Conservation (phyloP, 1,140 invertebrate genomes). For the Drosophila repletoides region DNA sequence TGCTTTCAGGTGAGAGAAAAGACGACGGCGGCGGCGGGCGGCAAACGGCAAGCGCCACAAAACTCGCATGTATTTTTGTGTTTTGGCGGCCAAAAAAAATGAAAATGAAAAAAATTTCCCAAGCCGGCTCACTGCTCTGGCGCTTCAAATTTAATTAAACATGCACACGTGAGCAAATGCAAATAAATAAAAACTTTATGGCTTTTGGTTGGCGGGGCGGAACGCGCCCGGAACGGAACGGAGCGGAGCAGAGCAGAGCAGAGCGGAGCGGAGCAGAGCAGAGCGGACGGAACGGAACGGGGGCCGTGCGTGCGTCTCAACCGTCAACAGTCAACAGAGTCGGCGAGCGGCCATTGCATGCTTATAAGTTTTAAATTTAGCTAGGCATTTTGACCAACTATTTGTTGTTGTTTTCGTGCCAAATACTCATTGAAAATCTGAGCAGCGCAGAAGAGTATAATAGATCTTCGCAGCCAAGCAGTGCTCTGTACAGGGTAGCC, state of each 20-base stretch:
- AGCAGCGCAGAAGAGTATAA: no score
- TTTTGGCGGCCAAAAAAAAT: constrained; percentile 31
- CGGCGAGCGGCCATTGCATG: constrained; percentile 42
- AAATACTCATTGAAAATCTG: no score
- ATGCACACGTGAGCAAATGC: constrained; percentile 79
- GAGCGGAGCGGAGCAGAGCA: neutral
- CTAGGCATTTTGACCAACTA: constrained; percentile 30
- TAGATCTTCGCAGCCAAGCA: no score
- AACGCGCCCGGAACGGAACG: constrained; percentile 38
- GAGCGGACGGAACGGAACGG: no score
- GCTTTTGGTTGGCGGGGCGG: no score
- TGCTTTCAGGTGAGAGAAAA: neutral
- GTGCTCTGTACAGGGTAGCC: no score
- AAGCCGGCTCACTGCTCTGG: constrained; percentile 63
- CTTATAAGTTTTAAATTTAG: constrained; percentile 78
- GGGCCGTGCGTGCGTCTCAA: constrained; percentile 65
- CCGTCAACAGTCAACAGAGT: constrained; percentile 45
- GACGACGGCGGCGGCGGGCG: neutral
- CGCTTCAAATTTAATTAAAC: constrained; percentile 81
- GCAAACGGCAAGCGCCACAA: constrained; percentile 21
- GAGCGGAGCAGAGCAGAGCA: neutral
- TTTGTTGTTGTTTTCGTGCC: constrained; percentile 20
- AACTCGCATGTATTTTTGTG: constrained; percentile 51
- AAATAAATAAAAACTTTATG: constrained; percentile 81
- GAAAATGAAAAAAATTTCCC: constrained; percentile 39